phyloP scores from a whole-genome alignment of 2,113 vertebrate genomes.

The Orthonyx spaldingii region DNA sequence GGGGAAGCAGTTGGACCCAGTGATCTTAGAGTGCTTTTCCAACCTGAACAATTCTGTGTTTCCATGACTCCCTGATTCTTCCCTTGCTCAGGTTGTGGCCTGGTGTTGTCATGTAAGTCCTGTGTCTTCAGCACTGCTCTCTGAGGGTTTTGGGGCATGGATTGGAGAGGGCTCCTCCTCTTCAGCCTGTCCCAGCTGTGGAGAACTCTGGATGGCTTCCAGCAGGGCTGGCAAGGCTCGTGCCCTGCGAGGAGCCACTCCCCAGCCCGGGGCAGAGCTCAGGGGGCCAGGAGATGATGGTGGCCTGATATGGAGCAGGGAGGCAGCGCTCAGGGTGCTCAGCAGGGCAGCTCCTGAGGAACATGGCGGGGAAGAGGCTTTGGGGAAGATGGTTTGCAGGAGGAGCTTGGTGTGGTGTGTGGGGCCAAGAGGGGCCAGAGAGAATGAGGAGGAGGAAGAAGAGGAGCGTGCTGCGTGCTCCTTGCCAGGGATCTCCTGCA shows the following conservation, averaged over 20 bases:
- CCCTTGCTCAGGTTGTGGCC: not conserved
- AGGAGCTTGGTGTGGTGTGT: not conserved
- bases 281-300: rapidly evolving
- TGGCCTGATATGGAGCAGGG: rapidly evolving
- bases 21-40: not conserved
- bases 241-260: rapidly evolving
- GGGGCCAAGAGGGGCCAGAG: too few relatives aligned
- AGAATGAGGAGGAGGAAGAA: not conserved
- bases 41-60: not conserved
- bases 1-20: not conserved
- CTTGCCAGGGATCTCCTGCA: not conserved
- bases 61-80: not conserved
- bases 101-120: rapidly evolving
- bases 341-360: not conserved
- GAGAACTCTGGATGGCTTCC: not conserved
- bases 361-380: rapidly evolving
- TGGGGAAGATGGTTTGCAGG: not conserved
- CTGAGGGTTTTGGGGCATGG: not conserved
- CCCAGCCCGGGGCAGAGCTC: not conserved
- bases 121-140: not conserved
- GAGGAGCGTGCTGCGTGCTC: not conserved
- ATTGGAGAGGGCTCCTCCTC: not conserved
- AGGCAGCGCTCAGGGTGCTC: not conserved
- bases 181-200: rapidly evolving
- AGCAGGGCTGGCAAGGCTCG: not conserved